Percentiles rank a stretch among this genome's conserved stretches.
Conservation (phyloP, 2,113 vertebrate species). For the Rhea pennata region DNA sequence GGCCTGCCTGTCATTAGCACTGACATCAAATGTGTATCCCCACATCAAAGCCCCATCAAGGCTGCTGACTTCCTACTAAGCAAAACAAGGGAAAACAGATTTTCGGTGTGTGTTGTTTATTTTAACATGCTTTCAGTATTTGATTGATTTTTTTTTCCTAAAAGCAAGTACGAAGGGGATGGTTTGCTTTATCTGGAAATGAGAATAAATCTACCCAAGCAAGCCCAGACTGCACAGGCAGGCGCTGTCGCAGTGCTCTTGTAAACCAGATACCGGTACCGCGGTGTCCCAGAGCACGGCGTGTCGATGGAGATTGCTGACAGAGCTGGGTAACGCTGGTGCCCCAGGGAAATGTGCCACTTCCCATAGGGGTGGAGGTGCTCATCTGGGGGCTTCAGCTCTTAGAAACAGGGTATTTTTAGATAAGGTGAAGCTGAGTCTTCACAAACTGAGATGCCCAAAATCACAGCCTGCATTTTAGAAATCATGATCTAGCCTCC, state of each 20-base stretch:
- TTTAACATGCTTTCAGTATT: background rate
- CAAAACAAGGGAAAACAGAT: conserved; percentile 40
- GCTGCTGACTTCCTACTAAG: conserved; percentile 35
- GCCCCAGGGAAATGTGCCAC: background rate
- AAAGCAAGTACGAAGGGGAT: background rate
- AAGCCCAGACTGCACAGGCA: background rate
- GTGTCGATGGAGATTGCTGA: background rate
- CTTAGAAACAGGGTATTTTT: background rate
- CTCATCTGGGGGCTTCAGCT: background rate
- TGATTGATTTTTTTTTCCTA: background rate
- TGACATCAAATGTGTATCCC: conserved; percentile 2
- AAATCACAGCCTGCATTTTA: background rate
- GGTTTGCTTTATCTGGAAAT: conserved; percentile 28
- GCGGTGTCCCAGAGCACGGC: background rate
- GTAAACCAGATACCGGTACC: background rate
- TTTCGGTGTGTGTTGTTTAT: background rate
- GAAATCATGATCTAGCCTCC: background rate
- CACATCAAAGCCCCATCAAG: conserved; percentile 46
- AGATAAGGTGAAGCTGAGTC: background rate
- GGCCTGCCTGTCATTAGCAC: background rate
- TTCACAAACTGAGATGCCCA: no score
- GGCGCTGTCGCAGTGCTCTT: background rate
- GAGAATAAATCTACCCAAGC: background rate
- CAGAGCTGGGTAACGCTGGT: background rate
- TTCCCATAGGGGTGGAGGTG: background rate